Evolutionary conservation across 2,113 vertebrate genomes (phyloP).

Genomic region (Mesocricetus auratus): DNA sequence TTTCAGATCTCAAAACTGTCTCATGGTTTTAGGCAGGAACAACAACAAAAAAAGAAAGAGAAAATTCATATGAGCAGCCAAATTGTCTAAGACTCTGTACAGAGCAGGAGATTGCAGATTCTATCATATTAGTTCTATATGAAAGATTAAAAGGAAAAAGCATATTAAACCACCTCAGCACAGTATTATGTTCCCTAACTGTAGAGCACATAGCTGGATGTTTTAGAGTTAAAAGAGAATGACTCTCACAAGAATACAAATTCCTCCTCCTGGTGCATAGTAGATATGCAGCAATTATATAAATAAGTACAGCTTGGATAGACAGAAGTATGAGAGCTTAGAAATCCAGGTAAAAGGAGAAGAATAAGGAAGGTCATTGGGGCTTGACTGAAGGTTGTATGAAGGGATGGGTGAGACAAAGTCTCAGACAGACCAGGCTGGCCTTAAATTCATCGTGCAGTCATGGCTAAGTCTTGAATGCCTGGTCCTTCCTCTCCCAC

Average conservation of each 20-base stretch:
- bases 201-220: not conserved
- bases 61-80: not conserved
- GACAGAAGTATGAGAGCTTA: not conserved
- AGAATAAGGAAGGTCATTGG: not conserved
- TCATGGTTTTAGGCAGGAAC: conserved; percentile 17
- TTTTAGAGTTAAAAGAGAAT: not conserved
- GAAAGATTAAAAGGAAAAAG: not conserved
- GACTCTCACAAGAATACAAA: not conserved
- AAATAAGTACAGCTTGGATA: not conserved
- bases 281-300: not conserved
- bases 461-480: not conserved
- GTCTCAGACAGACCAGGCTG: not conserved
- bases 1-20: conserved; percentile 48
- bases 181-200: not conserved
- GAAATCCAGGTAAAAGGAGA: not conserved
- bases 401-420: not conserved
- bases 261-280: not conserved
- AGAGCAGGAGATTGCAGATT: not conserved
- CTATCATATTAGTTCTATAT: not conserved
- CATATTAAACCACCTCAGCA: not conserved
- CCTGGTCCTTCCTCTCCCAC: not conserved
- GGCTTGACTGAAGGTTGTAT: not conserved
- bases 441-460: not conserved
- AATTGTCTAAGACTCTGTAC: not conserved
- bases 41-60: not conserved